Evolutionary conservation across 2,113 vertebrate species (phyloP).

Genomic region (Rhagologus leucostigma): DNA sequence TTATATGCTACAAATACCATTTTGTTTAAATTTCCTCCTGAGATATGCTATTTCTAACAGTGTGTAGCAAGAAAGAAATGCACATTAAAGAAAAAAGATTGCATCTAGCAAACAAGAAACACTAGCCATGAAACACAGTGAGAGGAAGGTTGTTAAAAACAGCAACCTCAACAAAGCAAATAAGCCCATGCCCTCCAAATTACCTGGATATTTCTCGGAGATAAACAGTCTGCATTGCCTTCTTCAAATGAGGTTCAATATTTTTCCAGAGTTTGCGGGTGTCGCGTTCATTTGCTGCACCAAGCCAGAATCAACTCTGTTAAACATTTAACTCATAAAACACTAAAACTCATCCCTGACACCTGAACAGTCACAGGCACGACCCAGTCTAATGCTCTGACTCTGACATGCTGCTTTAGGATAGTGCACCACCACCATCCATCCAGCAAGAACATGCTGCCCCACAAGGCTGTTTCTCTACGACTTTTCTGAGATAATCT

Average conservation of each 20-base stretch:
- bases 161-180: neutral
- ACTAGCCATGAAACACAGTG: neutral
- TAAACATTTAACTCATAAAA: neutral
- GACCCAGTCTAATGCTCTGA: neutral
- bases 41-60: neutral
- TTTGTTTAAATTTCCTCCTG: neutral
- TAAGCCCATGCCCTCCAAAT: neutral
- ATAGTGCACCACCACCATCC: neutral
- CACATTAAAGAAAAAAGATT: neutral
- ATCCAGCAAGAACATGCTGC: neutral
- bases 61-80: neutral
- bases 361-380: neutral
- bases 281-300: conserved; percentile 86
- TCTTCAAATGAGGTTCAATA: conserved; percentile 95
- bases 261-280: conserved; percentile 93
- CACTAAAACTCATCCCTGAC: neutral
- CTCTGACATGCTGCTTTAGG: neutral
- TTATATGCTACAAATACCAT: neutral
- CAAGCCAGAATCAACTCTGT: neutral
- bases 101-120: neutral
- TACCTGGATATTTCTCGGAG: conserved; percentile 95
- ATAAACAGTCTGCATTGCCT: conserved; percentile 97
- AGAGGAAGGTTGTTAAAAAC: neutral
- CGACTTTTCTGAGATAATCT: neutral
- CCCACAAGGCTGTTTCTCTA: neutral